Conservation (phyloP, 2,888 invertebrate species). For the Chloroclystis v-ata region DNA sequence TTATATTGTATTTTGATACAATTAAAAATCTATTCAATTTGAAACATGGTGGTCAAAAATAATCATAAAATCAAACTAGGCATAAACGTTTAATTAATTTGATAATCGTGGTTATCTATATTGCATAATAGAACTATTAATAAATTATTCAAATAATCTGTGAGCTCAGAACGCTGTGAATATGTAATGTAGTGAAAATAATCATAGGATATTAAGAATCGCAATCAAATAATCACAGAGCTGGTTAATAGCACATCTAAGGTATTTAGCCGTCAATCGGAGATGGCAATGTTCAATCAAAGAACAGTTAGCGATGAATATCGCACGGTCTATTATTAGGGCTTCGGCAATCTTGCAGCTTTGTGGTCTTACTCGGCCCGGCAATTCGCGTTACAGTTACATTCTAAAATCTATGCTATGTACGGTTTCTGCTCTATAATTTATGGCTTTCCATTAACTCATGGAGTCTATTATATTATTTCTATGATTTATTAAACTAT, state of each 20-base stretch:
- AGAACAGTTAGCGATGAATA: slow-evolving; percentile 68
- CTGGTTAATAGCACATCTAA: slow-evolving; percentile 40
- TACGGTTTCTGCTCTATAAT: slow-evolving; percentile 25
- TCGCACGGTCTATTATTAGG: slow-evolving; percentile 62
- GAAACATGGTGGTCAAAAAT: too few species aligned
- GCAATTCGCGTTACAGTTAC: slow-evolving; percentile 57
- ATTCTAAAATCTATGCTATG: slow-evolving; percentile 34
- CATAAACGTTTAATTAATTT: slow-evolving; percentile 54
- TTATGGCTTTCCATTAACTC: slow-evolving; percentile 22
- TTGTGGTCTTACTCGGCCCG: slow-evolving; percentile 39
- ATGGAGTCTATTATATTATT: slow-evolving; percentile 21
- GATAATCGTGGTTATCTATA: slow-evolving; percentile 64
- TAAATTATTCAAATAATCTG: too few species aligned
- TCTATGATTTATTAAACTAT: slow-evolving; percentile 15
- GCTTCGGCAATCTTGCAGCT: slow-evolving; percentile 44
- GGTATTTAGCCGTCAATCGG: slow-evolving; percentile 51
- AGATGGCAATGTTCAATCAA: slow-evolving; percentile 53
- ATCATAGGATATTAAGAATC: slow-evolving; percentile 36
- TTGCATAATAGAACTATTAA: too few species aligned
- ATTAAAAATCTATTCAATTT: too few species aligned
- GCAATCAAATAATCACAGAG: slow-evolving; percentile 38
- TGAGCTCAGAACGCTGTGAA: too few species aligned
- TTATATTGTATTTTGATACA: too few species aligned
- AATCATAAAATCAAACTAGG: slow-evolving; percentile 33
- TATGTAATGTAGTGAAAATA: too few species aligned